Conservation (phyloP, 2,797 vertebrate species). For the Poecilia picta region DNA sequence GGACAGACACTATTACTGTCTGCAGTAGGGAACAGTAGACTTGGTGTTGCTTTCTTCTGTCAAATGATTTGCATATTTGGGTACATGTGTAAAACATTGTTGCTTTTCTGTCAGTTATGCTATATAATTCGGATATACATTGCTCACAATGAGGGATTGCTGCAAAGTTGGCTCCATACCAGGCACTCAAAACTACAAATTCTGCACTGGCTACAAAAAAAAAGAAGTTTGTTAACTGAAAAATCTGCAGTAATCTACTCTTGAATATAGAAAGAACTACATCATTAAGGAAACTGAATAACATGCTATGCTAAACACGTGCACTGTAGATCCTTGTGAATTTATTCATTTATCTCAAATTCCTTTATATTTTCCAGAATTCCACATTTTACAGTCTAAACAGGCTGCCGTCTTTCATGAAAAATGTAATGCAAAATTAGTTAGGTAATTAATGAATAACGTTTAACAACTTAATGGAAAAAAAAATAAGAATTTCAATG, state of each 20-base stretch:
- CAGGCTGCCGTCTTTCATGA: background rate
- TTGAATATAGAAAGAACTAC: background rate
- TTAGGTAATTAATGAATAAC: background rate
- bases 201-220: background rate
- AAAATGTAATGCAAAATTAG: background rate
- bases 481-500: background rate
- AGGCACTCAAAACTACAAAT: background rate
- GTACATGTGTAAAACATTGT: conserved; percentile 12
- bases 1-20: background rate
- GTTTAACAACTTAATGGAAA: background rate
- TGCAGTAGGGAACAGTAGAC: background rate
- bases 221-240: background rate
- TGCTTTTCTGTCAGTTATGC: background rate
- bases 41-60: background rate
- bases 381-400: background rate
- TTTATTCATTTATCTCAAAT: background rate
- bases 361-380: background rate
- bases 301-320: background rate
- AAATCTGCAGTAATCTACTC: background rate
- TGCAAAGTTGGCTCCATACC: background rate
- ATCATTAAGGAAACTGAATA: background rate
- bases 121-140: background rate
- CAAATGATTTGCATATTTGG: background rate
- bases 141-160: background rate
- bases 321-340: background rate